Evolutionary conservation across 1,140 invertebrate genomes (phyloP), one percentile per base, ranked within the genome.

Genomic region (Yoshiicerus persimilis): DNA sequence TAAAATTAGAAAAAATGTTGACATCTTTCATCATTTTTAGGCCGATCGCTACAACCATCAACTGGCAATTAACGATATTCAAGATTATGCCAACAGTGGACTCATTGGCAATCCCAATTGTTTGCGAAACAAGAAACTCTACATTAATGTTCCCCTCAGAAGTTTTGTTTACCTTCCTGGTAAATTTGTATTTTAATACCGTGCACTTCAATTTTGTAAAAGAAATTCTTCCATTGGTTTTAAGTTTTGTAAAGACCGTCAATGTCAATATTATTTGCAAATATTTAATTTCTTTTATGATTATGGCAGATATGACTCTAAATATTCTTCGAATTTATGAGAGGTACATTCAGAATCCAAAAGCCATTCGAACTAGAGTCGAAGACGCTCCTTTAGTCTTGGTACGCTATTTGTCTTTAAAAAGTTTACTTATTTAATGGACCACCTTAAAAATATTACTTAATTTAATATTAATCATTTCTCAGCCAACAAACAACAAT

Each of bases 21-120:
- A 5, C 2, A 41, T 13, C 2, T 41, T 13, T 8, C 16, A 41
- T 13, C 16, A 32, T 16, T 2, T 64, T 36, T 1, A 77, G 27
- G 38, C 30, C 10, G 23, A 77, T 5, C 23, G 13, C 2, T 77
- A 77, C 16, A 66, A 87, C 25, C 10, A 20, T 34, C 13, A 64
- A 9, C 66, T 56, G 6, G 88, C 70, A 0, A 13, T 39, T 47
- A 11, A n/a, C 16, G 88, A 89, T 41, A 87, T 87, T 32, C 11
- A 84, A 20, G 13, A 87, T 20, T 87, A 89, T 36, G 25, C 16
- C 27, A 32, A 27, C 9, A 25, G n/a, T 8, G 86, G 86, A 32
- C 34, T 89, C 11, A 89, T 89, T 84, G 88, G 86, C 4, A 75
- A 87, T 36, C 88, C 88, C 0, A 25, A n/a, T 20, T 56, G 84